Base-by-base conservation (phyloP, 1,140 invertebrate genomes). In the Magallana gigas region DNA sequence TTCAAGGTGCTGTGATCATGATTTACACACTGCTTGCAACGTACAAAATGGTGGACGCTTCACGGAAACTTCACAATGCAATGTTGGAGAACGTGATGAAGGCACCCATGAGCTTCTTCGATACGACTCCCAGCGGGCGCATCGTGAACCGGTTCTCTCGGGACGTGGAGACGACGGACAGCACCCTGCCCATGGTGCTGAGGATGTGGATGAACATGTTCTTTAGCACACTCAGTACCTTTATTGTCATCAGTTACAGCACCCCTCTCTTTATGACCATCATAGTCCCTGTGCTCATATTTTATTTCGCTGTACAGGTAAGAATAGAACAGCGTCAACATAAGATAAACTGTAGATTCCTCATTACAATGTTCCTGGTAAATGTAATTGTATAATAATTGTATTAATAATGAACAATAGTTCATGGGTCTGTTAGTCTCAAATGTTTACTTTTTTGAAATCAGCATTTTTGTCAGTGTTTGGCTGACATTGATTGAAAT, bases 251-350 rank as follows among this genome's bases (percentile, higher is more conserved):
- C 59, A 86, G 89, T 36, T 86, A 91, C 87, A 91, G 83, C 85
- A 92, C 91, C 2, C 98, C 98, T 0, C 96, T 97, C 91, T 99
- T 99, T 95, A 92, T 98, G 86, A 94, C 96, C 9, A 96, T 98
- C 60, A 97, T 98, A 89, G 76, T 99, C 89, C 98, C 98, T 14
- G 97, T 99, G 91, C 97, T 96, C 59, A 88, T 98, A 23, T 90
- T 99, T 80, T 99, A 99, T 95, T 98, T 98, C 94, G 97, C 98
- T 90, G 96, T 98, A 89, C 96, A 96, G 95, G 96, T 96, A 86
- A 85, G 87, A 23, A 60, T 9, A 48, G 36, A 48, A 48, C 36
- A 48, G 36, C 36, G 0, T 48, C 36, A 48, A 48, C 36, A 48
- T 48, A 48, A 48, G 36, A 48, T 48, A 48, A 48, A 48, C 36